phyloP scores from a whole-genome alignment of 2,113 vertebrate genomes.

The Balaenoptera acutorostrata region DNA sequence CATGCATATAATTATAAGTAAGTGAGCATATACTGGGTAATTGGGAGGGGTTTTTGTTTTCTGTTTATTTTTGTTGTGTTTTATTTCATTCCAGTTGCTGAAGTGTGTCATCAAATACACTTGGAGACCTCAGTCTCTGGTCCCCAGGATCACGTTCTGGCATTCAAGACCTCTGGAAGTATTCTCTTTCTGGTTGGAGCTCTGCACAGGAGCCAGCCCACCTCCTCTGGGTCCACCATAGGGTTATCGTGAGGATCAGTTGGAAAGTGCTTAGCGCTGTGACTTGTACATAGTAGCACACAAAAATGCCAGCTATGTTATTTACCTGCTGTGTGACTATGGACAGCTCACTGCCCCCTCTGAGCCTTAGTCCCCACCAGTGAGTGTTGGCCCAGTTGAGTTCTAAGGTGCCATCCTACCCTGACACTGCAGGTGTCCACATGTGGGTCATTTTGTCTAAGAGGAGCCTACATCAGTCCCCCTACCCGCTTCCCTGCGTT shows the following conservation, averaged over 20 bases:
- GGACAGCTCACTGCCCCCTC: background rate
- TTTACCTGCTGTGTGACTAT: background rate
- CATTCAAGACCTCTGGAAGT: background rate
- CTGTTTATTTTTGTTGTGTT: background rate
- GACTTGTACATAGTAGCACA: background rate
- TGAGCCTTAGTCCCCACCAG: background rate
- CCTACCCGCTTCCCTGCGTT: accelerated
- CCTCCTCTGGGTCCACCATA: background rate
- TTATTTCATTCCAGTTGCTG: background rate
- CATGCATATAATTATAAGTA: background rate
- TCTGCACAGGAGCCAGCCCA: background rate
- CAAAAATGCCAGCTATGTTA: background rate
- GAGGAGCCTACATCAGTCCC: background rate
- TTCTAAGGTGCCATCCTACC: background rate
- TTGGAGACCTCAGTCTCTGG: background rate
- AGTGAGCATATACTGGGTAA: background rate
- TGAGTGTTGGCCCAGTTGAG: background rate
- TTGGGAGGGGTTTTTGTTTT: background rate
- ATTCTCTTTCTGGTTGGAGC: background rate
- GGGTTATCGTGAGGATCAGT: background rate
- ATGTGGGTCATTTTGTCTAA: background rate
- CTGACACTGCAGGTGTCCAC: background rate
- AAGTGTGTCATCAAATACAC: background rate
- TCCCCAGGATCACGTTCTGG: background rate
- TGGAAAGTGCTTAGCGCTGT: background rate